A percentile compares a stretch with the other conserved stretches of the same genome.
Evolutionary conservation across 1,140 invertebrate species (phyloP).

Genomic region (Philopotamus ludificatus): DNA sequence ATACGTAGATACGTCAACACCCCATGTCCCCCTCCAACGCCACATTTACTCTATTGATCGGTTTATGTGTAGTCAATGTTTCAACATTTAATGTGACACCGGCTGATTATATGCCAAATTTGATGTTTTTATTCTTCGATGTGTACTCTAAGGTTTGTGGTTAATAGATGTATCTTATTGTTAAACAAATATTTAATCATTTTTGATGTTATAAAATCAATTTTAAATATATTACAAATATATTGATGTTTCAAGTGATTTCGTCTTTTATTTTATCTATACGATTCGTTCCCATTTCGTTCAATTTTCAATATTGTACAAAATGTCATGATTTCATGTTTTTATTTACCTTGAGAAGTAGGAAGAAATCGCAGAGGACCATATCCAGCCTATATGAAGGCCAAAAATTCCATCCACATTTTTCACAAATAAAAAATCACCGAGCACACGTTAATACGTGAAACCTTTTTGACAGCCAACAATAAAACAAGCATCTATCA

Average conservation of each 20-base stretch:
- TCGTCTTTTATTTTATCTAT: slow-evolving; percentile 8
- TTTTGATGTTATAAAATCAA: slow-evolving; percentile 33
- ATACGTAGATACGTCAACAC: neutral
- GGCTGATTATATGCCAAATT: slow-evolving; percentile 28
- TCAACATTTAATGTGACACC: slow-evolving; percentile 22
- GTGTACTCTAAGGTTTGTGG: slow-evolving; percentile 34
- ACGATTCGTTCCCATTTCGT: no score
- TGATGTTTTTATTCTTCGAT: slow-evolving; percentile 32
- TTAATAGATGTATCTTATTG: slow-evolving; percentile 33
- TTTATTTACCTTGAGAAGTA: no score
- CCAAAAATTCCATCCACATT: no score
- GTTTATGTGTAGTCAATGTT: slow-evolving; percentile 32
- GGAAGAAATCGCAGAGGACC: no score
- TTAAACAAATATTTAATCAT: slow-evolving; percentile 36
- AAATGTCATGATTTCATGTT: no score
- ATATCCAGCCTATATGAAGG: no score
- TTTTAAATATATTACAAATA: slow-evolving; percentile 37
- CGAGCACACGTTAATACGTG: no score
- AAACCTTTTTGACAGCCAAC: no score
- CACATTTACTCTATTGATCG: neutral
- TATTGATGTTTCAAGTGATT: slow-evolving; percentile 34
- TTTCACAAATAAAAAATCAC: no score
- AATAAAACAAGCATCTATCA: no score
- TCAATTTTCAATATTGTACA: no score
- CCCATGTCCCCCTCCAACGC: slow-evolving; percentile 6